Conservation (phyloP, 2,888 invertebrate species). For the Xestia xanthographa region DNA sequence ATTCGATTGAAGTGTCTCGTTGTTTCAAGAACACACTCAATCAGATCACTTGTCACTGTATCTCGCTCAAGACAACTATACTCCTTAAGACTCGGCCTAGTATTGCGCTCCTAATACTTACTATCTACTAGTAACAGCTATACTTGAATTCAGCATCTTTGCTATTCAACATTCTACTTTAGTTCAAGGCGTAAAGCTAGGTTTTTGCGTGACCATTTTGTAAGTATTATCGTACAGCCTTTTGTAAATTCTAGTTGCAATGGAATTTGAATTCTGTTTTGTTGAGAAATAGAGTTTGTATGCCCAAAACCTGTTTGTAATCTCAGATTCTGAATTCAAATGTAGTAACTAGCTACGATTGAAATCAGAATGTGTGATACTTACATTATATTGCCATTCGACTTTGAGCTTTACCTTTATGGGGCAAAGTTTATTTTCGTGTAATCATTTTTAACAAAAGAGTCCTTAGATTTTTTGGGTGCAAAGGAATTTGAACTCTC, state of each 20-base stretch:
- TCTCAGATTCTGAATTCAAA: constrained; percentile 5
- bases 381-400: not conserved
- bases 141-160: constrained; percentile 13
- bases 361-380: not conserved
- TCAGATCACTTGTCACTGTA: not conserved
- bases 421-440: not conserved
- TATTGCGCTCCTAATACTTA: constrained; percentile 48
- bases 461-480: fast-evolving
- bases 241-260: not conserved
- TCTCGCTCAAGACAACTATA: constrained; percentile 51
- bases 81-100: constrained; percentile 50
- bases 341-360: not conserved
- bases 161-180: not conserved
- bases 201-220: not conserved
- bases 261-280: not conserved
- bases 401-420: not conserved
- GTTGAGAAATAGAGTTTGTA: not conserved
- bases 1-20: not conserved
- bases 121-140: not conserved
- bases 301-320: not conserved
- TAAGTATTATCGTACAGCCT: not conserved
- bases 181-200: not conserved
- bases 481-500: not conserved
- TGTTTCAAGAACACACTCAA: not conserved
- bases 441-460: not conserved